These are phyloP conservation scores for Aporophyla nigra DNA, from an alignment of 2,888 invertebrate species.

Conservation along the genomic window DNA sequence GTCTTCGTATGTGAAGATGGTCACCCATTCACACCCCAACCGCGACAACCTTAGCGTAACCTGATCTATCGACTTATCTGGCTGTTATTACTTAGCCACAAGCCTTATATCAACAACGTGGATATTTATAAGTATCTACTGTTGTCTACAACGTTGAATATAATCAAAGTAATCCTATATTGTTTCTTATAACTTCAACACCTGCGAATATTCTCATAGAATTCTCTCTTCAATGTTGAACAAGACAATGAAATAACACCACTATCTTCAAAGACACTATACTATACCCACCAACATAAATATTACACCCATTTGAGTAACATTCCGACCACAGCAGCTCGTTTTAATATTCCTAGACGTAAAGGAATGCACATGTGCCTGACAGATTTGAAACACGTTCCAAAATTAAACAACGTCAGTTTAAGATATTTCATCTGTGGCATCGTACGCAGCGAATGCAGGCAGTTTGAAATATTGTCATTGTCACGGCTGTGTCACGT, in stretches of 20 bases:
- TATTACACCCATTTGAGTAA: slow-evolving; percentile 41
- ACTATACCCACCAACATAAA: slow-evolving; percentile 18
- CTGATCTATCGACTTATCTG: too few species aligned
- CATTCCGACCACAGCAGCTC: slow-evolving; percentile 24
- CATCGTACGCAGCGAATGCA: slow-evolving; percentile 52
- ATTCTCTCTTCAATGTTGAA: slow-evolving; percentile 8
- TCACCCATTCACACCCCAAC: too few species aligned
- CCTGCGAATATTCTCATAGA: slow-evolving; percentile 9
- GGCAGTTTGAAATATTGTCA: slow-evolving; percentile 69
- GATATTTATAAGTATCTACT: background rate
- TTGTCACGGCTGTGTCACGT: slow-evolving; percentile 60
- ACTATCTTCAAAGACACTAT: slow-evolving; percentile 11
- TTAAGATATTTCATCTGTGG: slow-evolving; percentile 60
- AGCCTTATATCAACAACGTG: background rate
- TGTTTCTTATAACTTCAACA: background rate
- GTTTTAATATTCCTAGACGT: slow-evolving; percentile 57
- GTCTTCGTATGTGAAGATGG: too few species aligned
- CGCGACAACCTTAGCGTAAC: too few species aligned
- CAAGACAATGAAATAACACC: slow-evolving; percentile 6
- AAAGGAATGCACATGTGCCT: slow-evolving; percentile 59
- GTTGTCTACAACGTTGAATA: background rate
- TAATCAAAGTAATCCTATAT: background rate
- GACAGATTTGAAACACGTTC: slow-evolving; percentile 64
- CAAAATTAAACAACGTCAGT: slow-evolving; percentile 69
- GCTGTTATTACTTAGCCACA: too few species aligned